These are phyloP conservation scores for Podarcis siculus DNA, from an alignment of 2,797 vertebrate genomes.

Conservation along the genomic window DNA sequence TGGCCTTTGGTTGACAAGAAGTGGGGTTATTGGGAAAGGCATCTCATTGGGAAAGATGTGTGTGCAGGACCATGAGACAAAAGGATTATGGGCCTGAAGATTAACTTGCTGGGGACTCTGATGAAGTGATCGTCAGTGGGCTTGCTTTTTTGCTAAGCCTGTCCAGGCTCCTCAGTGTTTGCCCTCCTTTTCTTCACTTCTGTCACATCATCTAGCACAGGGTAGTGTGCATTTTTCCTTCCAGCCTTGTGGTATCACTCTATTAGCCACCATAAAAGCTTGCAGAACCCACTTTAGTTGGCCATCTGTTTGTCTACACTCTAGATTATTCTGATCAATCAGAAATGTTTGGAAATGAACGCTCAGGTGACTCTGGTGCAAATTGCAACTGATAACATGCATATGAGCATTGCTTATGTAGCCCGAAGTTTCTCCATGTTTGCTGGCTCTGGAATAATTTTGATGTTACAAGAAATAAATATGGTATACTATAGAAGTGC, in stretches of 20 bases:
- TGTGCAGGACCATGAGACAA: background rate
- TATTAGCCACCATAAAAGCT: too few relatives aligned
- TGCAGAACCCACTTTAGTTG: too few relatives aligned
- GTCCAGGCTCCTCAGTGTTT: background rate
- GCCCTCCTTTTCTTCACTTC: background rate
- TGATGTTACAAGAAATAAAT: background rate
- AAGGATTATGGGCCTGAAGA: slow-evolving; percentile 13
- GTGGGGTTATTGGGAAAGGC: background rate
- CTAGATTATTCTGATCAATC: background rate
- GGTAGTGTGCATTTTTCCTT: too few relatives aligned
- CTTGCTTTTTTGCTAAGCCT: accelerated
- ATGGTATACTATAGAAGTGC: background rate
- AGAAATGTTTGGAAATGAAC: background rate
- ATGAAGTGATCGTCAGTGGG: accelerated
- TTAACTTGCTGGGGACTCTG: slow-evolving; percentile 28
- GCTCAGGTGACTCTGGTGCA: background rate
- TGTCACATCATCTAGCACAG: background rate
- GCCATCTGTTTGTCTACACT: background rate
- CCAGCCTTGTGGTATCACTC: too few relatives aligned
- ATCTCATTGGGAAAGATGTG: background rate
- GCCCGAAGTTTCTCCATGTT: background rate
- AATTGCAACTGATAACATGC: background rate
- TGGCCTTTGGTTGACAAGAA: slow-evolving; percentile 16
- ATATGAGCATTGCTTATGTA: background rate
- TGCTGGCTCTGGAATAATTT: background rate